Base-by-base conservation (phyloP, 2,797 vertebrate genomes). In the Bovichtus variegatus region DNA sequence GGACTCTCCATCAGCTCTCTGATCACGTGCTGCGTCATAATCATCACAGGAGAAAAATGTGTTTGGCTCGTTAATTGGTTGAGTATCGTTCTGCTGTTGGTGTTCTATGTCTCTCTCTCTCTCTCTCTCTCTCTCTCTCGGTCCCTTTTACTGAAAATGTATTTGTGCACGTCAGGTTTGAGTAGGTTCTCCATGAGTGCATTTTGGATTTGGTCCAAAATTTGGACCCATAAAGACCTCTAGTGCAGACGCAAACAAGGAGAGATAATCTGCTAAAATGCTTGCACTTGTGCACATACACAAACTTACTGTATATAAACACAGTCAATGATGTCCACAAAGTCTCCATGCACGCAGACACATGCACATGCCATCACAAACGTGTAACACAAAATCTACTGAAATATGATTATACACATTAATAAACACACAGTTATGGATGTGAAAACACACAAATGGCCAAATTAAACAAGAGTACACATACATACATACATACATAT, bases 391-490 rank as follows among this genome's bases (percentile, higher is more conserved):
- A 11, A 47, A 40, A 51, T 31, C 50, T n/a, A 46, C 38, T 60
- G 61, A 65, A 41, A 66, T 53, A 68, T 41, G 46, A 71, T 60
- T 6, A 25, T 3, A 49, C 40, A 80, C n/a, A 61, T 65, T 41
- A 46, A 67, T 8, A 49, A 23, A 69, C 67, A 49, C 23, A 67
- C 46, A 41, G 38, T 23, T 15, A 16, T 47, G 49, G 21, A 73
- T 63, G 63, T 27, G 59, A 63, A 83, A 60, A 77, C 53, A 75
- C 34, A 34, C 31, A 34, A 34, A 34, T 34, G 31, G 49, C 34
- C 55, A 73, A 66, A 85, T 68, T 18, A 84, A 84, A 74, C 65
- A 66, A 5, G 54, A 80, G 67, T 11, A 36, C 66, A 77, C 23
- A 19, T 23, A 71, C 43, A 69, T 10, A 44, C 7, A 40, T 5